phyloP scores from a whole-genome alignment of 2,113 vertebrate genomes.

The Halcyon senegalensis region DNA sequence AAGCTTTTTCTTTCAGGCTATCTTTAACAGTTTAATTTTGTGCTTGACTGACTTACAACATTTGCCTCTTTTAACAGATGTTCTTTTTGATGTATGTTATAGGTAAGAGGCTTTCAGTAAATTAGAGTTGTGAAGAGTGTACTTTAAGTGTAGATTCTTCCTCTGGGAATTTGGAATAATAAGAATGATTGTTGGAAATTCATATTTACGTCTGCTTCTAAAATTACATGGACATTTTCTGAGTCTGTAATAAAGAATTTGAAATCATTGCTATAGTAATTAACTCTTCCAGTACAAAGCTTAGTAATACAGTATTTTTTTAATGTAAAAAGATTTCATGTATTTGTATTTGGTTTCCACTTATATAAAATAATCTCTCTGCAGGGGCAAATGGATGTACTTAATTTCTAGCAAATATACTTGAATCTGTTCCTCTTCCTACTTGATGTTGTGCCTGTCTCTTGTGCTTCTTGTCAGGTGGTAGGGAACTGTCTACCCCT shows the following conservation, averaged over 20 bases:
- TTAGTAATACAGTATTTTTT: background rate
- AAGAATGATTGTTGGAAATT: background rate
- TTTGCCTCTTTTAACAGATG: background rate
- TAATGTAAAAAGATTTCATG: background rate
- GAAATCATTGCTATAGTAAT: background rate
- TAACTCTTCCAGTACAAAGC: background rate
- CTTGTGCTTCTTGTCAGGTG: background rate
- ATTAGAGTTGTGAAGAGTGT: background rate
- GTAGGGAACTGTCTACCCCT: background rate
- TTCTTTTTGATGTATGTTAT: background rate
- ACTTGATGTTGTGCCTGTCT: background rate
- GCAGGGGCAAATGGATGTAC: background rate
- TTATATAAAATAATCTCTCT: background rate
- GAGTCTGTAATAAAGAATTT: background rate
- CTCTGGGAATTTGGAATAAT: background rate
- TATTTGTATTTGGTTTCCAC: background rate
- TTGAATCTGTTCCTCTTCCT: background rate
- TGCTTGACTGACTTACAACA: background rate
- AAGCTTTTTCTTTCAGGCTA: background rate
- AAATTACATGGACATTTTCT: background rate
- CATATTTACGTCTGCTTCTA: background rate
- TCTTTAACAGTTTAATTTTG: constrained; percentile 17
- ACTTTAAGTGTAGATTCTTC: background rate
- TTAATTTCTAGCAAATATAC: background rate
- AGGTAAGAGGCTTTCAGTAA: background rate